Evolutionary conservation across 2,888 invertebrate genomes (phyloP), one percentile per base, ranked within the genome.

Genomic region (Dasysyrphus albostriatus): DNA sequence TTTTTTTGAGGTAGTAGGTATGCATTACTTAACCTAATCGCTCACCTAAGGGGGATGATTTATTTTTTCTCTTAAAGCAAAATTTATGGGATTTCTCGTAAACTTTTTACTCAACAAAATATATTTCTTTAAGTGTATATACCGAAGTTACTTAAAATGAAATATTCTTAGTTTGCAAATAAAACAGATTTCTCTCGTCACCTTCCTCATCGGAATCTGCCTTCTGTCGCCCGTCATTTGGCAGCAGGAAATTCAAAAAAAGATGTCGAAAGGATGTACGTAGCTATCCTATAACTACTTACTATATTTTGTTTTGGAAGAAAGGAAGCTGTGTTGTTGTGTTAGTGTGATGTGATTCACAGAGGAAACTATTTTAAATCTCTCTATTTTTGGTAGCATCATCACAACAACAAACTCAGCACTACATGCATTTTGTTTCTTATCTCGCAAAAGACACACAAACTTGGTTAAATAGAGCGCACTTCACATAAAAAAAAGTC

Each of bases 311-410:
- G 29, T n/a, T 61, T 49, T 29, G 67, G 42, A 72, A 65, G 67
- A 70, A 84, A 84, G 81, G 83, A 83, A 83, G 70, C 61, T 79
- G 74, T 19, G 42, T 24, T 49, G 32, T 51, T 34, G 54, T 69
- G 24, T 54, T 19, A 37, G 42, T 67, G 67, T 49, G n/a, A n/a
- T n/a, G 49, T 54, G 69, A 73, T 69, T 78, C 83, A 75, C 83
- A 75, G 16, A 63, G 32, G 65, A 81, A 54, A 76, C 75, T 84
- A 81, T 81, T 67, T 84, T 51, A 19, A 75, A 72, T 70, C 14
- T 65, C 4, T 65, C 83, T 84, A 84, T 84, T 84, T 83, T 84
- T 39, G 58, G 81, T 16, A 59, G 47, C 24, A 81, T 19, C 47
- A 54, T 54, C 29, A 54, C 19, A 54, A 54, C 29, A 37, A 73